Percentiles rank a stretch among this genome's conserved stretches.
Conservation (phyloP, 2,797 vertebrate species). For the Notolepis coatsorum region DNA sequence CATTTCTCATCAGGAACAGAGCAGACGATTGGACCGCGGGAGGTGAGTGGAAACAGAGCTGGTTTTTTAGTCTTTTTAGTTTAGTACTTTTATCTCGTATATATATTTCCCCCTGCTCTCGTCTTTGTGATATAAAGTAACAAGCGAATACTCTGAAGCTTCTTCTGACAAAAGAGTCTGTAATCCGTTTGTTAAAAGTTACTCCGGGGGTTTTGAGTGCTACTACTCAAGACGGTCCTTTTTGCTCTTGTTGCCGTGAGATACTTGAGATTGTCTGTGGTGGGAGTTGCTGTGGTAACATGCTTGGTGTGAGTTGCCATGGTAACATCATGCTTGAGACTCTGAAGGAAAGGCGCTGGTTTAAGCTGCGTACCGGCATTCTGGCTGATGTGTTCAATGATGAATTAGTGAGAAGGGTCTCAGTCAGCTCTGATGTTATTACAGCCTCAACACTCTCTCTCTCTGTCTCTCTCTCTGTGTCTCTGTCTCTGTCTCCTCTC, state of each 20-base stretch:
- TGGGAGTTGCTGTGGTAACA: conserved; percentile 3
- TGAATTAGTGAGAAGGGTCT: too few relatives aligned
- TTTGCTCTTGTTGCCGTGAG: conserved; percentile 3
- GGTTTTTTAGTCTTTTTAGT: neutral
- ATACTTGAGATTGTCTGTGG: neutral
- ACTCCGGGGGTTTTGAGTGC: neutral
- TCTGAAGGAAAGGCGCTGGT: neutral
- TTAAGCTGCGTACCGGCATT: too few relatives aligned
- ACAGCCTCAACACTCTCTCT: too few relatives aligned
- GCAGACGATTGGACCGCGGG: conserved; percentile 38
- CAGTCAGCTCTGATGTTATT: too few relatives aligned
- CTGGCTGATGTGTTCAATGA: too few relatives aligned
- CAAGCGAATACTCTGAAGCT: too few relatives aligned
- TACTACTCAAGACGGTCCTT: neutral
- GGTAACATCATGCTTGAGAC: conserved; percentile 7
- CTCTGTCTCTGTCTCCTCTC: too few relatives aligned
- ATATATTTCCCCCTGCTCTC: too few relatives aligned
- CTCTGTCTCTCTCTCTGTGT: too few relatives aligned
- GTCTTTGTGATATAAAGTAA: too few relatives aligned
- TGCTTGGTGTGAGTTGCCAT: conserved; percentile 5
- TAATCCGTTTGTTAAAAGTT: too few relatives aligned
- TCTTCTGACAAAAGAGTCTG: too few relatives aligned
- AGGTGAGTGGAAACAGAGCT: conserved; percentile 69
- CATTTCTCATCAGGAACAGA: conserved; percentile 51
- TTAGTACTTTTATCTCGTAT: conserved; percentile 20